Evolutionary conservation across 1,140 invertebrate genomes (phyloP), one percentile per base, ranked within the genome.

Genomic region (Bombus fervidus): DNA sequence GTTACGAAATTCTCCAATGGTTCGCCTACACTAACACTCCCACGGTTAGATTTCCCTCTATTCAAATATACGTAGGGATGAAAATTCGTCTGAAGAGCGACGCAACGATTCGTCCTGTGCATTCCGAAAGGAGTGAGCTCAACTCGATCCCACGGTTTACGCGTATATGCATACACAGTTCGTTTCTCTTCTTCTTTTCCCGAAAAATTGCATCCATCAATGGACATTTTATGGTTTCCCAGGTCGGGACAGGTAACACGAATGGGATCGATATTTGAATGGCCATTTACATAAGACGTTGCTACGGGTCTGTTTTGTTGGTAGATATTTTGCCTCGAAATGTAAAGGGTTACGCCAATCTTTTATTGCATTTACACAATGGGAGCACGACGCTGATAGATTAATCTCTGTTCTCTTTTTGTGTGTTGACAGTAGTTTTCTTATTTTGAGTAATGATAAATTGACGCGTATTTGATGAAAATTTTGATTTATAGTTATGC

Each of bases 271-370:
- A 90, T 92, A 91, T 91, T 92, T 91, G 86, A 88, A 91, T 87
- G 85, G 85, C 62, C 85, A 89, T 92, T 92, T 92, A 91, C 91
- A 92, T 92, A 92, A 91, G 92, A 90, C 81, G 84, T 47, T 6
- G 47, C 73, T 64, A 43, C 34, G 39, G 62, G 62, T 77, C 77
- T 59, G 53, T 74, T 43, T 81, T 66, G 34, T 34, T 76, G 59
- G 66, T 37, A 13, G 37, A 72, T 64, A 64, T 13, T 76, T 81
- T 83, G 86, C 84, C 83, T 92, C 86, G 57, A 90, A 92, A 91
- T 12, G 1, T 62, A 62, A 62, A 66, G 91, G 89, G 91, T 91
- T 91, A 69, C 91, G 86, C 25, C 69, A 57, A 71, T 85, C 84
- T 85, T 78, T 79, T 80, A 80, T 87, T 86, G 39, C 71, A 69